phyloP scores from a whole-genome alignment of 2,888 invertebrate genomes.

The Leucania comma region DNA sequence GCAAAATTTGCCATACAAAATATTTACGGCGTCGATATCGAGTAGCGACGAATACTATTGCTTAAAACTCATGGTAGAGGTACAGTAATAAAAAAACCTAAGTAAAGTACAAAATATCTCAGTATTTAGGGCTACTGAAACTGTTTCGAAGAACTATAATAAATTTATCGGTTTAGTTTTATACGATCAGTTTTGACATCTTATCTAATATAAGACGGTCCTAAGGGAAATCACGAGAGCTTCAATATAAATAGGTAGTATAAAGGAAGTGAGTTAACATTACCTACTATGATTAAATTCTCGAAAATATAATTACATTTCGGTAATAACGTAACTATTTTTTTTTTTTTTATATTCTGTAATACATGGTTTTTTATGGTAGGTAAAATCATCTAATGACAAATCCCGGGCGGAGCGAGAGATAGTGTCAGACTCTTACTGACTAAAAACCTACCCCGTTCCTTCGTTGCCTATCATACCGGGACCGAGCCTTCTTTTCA shows the following conservation, averaged over 20 bases:
- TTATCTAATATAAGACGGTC: conserved; percentile 62
- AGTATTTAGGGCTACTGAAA: conserved; percentile 8
- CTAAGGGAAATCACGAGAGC: conserved; percentile 66
- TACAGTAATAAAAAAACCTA: too few species aligned
- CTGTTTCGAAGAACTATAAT: conserved; percentile 28
- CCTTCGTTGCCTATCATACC: too few species aligned
- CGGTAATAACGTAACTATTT: background rate
- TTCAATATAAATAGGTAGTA: conserved; percentile 32
- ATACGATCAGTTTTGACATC: conserved; percentile 60
- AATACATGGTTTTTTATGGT: background rate
- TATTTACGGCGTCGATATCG: too few species aligned
- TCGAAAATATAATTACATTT: conserved; percentile 21
- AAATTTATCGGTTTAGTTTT: conserved; percentile 40
- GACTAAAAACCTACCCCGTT: too few species aligned
- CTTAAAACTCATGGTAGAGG: too few species aligned
- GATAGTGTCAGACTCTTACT: too few species aligned
- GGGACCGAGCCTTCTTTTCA: too few species aligned
- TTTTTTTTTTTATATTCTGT: background rate
- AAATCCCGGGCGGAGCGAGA: too few species aligned
- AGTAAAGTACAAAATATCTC: background rate
- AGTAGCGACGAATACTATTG: too few species aligned
- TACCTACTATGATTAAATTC: conserved; percentile 17
- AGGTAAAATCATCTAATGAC: too few species aligned
- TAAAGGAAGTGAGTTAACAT: conserved; percentile 29
- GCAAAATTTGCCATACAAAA: too few species aligned